Percentiles rank a stretch among this genome's conserved stretches.
phyloP scores from a whole-genome alignment of 2,888 invertebrate species.

The Amblyjoppa proteus region DNA sequence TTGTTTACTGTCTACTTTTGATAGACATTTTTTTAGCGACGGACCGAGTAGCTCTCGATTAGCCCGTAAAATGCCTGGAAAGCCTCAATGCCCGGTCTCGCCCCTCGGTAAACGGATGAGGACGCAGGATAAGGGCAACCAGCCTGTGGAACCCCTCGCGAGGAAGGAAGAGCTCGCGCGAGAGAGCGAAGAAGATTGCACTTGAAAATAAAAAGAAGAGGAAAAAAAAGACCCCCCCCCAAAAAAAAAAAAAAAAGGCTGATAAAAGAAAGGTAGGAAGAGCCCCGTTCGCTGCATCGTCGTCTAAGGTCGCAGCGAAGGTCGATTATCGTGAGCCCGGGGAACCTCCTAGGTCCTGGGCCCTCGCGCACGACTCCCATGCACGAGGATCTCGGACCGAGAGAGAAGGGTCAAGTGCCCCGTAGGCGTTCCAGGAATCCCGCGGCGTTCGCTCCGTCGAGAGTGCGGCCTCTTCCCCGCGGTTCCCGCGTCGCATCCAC shows the following conservation, averaged over 20 bases:
- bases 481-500: conserved; percentile 29
- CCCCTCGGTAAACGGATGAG: conserved; percentile 26
- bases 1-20: too few species aligned
- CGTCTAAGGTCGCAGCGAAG: conserved; percentile 64
- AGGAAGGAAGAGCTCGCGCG: conserved; percentile 13
- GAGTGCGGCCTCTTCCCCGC: conserved; percentile 32
- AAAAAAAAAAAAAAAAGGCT: background rate
- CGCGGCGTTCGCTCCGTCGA: conserved; percentile 72
- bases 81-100: background rate
- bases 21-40: too few species aligned
- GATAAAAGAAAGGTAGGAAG: conserved; percentile 37
- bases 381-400: conserved; percentile 48
- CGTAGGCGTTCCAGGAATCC: conserved; percentile 79
- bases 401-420: conserved; percentile 70
- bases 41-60: too few species aligned
- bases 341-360: conserved; percentile 60
- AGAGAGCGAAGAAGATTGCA: conserved; percentile 12
- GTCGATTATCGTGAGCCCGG: conserved; percentile 69
- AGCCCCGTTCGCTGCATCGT: conserved; percentile 19
- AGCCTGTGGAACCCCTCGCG: conserved; percentile 1
- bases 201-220: background rate
- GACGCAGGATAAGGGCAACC: background rate
- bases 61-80: background rate
- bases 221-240: background rate
- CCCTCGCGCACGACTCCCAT: conserved; percentile 60